Evolutionary conservation across 2,888 invertebrate species (phyloP), one percentile per base, ranked within the genome.

Genomic region (Eristalis intricaria): DNA sequence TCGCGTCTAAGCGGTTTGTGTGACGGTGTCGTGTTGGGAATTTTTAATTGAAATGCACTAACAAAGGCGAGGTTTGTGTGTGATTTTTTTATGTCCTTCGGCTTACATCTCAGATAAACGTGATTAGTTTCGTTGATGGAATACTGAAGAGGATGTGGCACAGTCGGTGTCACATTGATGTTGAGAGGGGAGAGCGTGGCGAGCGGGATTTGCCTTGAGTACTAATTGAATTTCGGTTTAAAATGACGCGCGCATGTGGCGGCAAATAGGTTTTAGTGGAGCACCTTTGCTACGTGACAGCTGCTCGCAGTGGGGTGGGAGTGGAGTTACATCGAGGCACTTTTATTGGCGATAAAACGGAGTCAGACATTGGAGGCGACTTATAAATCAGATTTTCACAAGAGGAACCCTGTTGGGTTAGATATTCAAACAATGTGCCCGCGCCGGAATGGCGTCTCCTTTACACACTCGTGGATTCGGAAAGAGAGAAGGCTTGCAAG

Each of bases 31-130:
- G 82, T 74, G 85, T 50, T 63, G 60, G 38, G 87, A 87, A 87
- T 87, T 80, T 76, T 64, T 80, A 87, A 87, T 87, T 84, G 68
- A 84, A 80, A 64, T 80, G 40, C 76, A 84, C 35, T 71, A 58
- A 86, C 75, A 86, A 87, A 75, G 63, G 23, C 43, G 68, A 43
- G 64, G 60, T 13, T 70, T 69, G 56, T 50, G 26, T 26, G 26
- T 26, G 26, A 3, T 26, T 26, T 26, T 22, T 69, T 38, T 66
- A 38, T 60, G 13, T 43, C 43, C 15, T 64, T 19, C 10, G 7
- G 32, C 19, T 40, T 23, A 68, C 19, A 40, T 64, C 29, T 75
- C 13, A 11, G 50, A 56, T 29, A 40, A 63, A 87, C 87, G 87
- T 87, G 87, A 84, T 84, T 84, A 68, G 75, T 65, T 84, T 87